Evolutionary conservation across 2,888 invertebrate genomes (phyloP).

Genomic region (Caenorhabditis zanzibari): DNA sequence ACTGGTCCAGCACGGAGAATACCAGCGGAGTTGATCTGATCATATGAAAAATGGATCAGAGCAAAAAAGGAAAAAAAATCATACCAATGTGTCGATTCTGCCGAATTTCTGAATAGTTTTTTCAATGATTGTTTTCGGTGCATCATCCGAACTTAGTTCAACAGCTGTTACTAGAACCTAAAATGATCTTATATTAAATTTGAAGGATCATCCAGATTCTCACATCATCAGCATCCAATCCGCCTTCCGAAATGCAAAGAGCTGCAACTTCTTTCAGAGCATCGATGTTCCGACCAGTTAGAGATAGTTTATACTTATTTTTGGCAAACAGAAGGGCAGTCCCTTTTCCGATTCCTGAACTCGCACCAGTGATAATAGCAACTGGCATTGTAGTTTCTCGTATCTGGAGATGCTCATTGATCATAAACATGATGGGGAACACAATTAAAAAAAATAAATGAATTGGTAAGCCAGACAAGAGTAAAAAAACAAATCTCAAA

Average conservation of each 20-base stretch:
- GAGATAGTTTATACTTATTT: constrained; percentile 76
- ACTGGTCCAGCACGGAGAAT: constrained; percentile 79
- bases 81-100: constrained; percentile 78
- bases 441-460: not conserved
- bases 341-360: constrained; percentile 80
- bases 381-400: constrained; percentile 62
- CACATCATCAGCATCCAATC: constrained; percentile 60
- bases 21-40: constrained; percentile 81
- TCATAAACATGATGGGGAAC: constrained; percentile 2
- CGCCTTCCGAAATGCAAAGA: constrained; percentile 49
- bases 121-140: constrained; percentile 74
- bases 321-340: constrained; percentile 78
- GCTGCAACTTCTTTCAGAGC: constrained; percentile 73
- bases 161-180: constrained; percentile 84
- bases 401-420: constrained; percentile 20
- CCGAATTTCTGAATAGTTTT: constrained; percentile 77
- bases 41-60: not conserved
- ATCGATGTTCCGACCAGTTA: constrained; percentile 78
- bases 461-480: not conserved
- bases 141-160: constrained; percentile 83
- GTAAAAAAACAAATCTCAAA: not conserved
- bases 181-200: not conserved
- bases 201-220: not conserved
- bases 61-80: not conserved
- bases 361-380: constrained; percentile 72